phyloP scores from a whole-genome alignment of 1,140 invertebrate genomes.

The Cyphomyrmex costatus region DNA sequence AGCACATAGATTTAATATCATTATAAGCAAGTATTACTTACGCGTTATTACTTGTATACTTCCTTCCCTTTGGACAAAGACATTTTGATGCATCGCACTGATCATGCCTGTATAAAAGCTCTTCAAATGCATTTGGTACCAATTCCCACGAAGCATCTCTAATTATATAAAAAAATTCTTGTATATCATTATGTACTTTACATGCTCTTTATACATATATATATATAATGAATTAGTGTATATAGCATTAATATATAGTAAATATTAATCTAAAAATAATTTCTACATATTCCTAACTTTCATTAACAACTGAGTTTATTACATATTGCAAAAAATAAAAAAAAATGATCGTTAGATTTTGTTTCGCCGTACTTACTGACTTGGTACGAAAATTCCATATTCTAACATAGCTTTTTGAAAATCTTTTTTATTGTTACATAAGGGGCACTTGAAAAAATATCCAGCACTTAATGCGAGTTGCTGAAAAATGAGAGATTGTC shows the following conservation, averaged over 20 bases:
- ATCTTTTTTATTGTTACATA: slow-evolving; percentile 89
- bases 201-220: too few relatives aligned
- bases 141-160: slow-evolving; percentile 91
- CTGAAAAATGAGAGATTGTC: slow-evolving; percentile 83
- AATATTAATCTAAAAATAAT: too few relatives aligned
- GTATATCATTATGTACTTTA: background rate
- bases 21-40: slow-evolving; percentile 76
- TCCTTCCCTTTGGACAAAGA: slow-evolving; percentile 88
- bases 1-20: background rate
- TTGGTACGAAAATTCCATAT: slow-evolving; percentile 90
- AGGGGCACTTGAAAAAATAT: slow-evolving; percentile 91
- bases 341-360: background rate
- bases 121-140: slow-evolving; percentile 89
- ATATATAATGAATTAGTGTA: too few relatives aligned
- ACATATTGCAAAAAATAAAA: background rate
- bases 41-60: slow-evolving; percentile 86
- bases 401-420: slow-evolving; percentile 89
- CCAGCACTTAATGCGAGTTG: slow-evolving; percentile 89
- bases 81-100: slow-evolving; percentile 88
- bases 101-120: slow-evolving; percentile 88
- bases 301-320: background rate
- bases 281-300: background rate
- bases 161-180: slow-evolving; percentile 50
- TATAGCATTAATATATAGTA: too few relatives aligned
- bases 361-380: slow-evolving; percentile 85